phyloP scores from a whole-genome alignment of 1,140 invertebrate species.

The Formica selysi region DNA sequence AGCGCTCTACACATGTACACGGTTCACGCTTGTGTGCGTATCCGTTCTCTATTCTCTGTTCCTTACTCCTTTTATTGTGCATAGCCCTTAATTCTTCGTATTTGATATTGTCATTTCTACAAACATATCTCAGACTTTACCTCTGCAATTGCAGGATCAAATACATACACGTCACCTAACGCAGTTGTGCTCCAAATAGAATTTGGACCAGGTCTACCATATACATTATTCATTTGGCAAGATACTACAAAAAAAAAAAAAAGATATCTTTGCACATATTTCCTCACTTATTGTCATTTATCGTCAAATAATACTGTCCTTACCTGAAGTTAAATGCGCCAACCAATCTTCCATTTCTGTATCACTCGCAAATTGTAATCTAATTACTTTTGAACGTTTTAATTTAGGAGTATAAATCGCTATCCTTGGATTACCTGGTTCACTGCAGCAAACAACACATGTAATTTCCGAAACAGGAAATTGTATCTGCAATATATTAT shows the following conservation, averaged over 20 bases:
- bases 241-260: constrained; percentile 86
- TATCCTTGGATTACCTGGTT: constrained; percentile 91
- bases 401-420: constrained; percentile 90
- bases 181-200: constrained; percentile 93
- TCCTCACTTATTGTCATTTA: too few species aligned
- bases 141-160: constrained; percentile 89
- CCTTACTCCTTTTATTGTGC: too few species aligned
- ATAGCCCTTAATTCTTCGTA: not conserved
- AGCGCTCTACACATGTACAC: too few species aligned
- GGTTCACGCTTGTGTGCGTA: too few species aligned
- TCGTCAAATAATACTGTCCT: not conserved
- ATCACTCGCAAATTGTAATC: constrained; percentile 92
- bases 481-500: constrained; percentile 85
- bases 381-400: constrained; percentile 86
- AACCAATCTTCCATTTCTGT: constrained; percentile 95
- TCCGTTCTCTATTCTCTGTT: too few species aligned
- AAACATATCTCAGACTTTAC: constrained; percentile 72
- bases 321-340: constrained; percentile 90
- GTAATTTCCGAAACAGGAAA: constrained; percentile 90
- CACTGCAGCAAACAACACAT: constrained; percentile 91
- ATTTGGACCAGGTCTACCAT: constrained; percentile 89
- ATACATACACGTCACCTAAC: constrained; percentile 93
- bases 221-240: constrained; percentile 90
- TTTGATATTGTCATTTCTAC: not conserved
- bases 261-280: constrained; percentile 17